A percentile compares a stretch with the other conserved stretches of the same genome.
phyloP scores from a whole-genome alignment of 2,113 vertebrate genomes.

The Heteronetta atricapilla region DNA sequence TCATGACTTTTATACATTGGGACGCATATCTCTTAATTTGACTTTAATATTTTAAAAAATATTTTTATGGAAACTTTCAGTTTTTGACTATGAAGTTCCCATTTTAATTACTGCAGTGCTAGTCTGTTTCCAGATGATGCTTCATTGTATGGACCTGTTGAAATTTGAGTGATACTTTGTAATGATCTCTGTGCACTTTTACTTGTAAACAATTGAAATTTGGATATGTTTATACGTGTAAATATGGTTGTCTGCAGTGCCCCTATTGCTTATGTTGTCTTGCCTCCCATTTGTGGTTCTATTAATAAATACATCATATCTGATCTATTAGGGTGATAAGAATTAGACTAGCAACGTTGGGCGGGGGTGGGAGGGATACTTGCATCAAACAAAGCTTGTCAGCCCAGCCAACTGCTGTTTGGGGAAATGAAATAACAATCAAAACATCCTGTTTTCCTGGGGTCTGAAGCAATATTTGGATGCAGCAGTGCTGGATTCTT shows the following conservation, averaged over 20 bases:
- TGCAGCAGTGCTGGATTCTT: conserved; percentile 74
- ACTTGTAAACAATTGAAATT: conserved; percentile 84
- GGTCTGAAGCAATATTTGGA: conserved; percentile 80
- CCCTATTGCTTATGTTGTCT: conserved; percentile 77
- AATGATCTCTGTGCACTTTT: conserved; percentile 95
- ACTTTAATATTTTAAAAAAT: conserved; percentile 78
- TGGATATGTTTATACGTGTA: conserved; percentile 88
- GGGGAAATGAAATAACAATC: conserved; percentile 44
- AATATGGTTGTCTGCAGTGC: conserved; percentile 81
- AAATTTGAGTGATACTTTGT: conserved; percentile 82
- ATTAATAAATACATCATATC: conserved; percentile 69
- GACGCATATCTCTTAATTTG: conserved; percentile 68
- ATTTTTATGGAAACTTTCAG: conserved; percentile 82
- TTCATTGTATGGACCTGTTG: conserved; percentile 82
- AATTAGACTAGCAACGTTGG: conserved; percentile 64
- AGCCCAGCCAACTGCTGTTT: conserved; percentile 70
- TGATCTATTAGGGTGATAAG: conserved; percentile 71
- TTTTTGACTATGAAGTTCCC: conserved; percentile 74
- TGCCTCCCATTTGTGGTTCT: conserved; percentile 77
- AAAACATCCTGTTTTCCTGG: conserved; percentile 67
- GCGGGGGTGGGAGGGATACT: conserved; percentile 36
- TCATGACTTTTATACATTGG: conserved; percentile 74
- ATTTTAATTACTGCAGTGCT: conserved; percentile 78
- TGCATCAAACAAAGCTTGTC: conserved; percentile 62
- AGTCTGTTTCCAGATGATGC: conserved; percentile 79